Percentiles rank a stretch among this genome's conserved stretches.
Evolutionary conservation across 2,888 invertebrate species (phyloP).

Genomic region (Atrina japonica): DNA sequence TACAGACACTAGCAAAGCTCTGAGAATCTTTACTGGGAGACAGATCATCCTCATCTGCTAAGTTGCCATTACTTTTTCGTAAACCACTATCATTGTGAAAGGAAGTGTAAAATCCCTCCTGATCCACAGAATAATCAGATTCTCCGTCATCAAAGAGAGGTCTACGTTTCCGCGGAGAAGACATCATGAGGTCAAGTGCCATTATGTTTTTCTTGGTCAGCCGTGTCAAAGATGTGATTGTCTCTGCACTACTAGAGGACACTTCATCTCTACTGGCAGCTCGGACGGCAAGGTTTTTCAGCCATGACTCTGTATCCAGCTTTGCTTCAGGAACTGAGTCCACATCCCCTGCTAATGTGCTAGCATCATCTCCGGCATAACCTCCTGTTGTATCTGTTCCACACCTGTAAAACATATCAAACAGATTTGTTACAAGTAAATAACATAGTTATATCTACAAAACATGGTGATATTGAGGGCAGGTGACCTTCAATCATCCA

Average conservation of each 20-base stretch:
- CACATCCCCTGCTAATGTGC: constrained; percentile 59
- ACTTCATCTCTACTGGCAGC: constrained; percentile 68
- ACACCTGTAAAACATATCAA: constrained; percentile 70
- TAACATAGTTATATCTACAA: too few relatives aligned
- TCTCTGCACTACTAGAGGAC: constrained; percentile 59
- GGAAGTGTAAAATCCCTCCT: constrained; percentile 98
- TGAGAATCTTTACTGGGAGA: constrained; percentile 64
- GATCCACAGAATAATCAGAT: constrained; percentile 96
- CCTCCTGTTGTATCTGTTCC: constrained; percentile 69
- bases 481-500: too few relatives aligned
- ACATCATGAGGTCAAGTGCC: constrained; percentile 68
- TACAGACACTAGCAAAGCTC: constrained; percentile 62
- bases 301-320: constrained; percentile 71
- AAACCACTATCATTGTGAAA: constrained; percentile 98
- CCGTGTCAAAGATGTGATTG: constrained; percentile 60
- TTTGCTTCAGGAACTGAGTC: constrained; percentile 60
- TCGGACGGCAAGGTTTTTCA: constrained; percentile 68
- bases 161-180: constrained; percentile 52
- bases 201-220: constrained; percentile 72
- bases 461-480: too few relatives aligned
- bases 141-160: constrained; percentile 67
- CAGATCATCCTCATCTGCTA: constrained; percentile 58
- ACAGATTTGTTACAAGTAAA: too few relatives aligned
- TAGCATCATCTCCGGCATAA: constrained; percentile 67
- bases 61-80: constrained; percentile 66